Evolutionary conservation across 2,113 vertebrate species (phyloP).

Genomic region (Bungarus multicinctus): DNA sequence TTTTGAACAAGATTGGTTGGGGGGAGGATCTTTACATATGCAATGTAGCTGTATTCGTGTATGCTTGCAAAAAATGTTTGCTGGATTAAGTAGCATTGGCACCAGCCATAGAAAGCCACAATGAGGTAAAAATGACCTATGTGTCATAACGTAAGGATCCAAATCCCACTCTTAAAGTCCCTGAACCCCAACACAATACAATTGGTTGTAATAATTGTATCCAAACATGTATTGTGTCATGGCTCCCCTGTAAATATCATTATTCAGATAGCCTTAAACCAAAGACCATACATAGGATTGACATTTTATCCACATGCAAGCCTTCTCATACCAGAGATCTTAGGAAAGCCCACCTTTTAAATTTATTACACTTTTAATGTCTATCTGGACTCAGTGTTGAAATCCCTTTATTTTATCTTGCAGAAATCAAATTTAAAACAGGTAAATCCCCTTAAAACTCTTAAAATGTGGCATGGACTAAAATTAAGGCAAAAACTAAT

Average conservation of each 20-base stretch:
- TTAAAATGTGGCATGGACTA: neutral
- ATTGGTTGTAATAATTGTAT: neutral
- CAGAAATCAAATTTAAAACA: neutral
- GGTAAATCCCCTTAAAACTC: neutral
- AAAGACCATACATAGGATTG: neutral
- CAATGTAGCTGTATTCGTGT: neutral
- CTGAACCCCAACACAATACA: neutral
- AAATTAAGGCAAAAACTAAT: neutral
- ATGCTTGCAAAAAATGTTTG: neutral
- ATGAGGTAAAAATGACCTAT: neutral
- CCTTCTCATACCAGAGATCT: neutral
- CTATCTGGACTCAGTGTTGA: neutral
- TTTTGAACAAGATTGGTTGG: neutral
- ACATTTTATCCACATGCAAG: neutral
- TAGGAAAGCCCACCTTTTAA: neutral
- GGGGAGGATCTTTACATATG: neutral
- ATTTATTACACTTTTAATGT: neutral
- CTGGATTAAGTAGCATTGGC: neutral
- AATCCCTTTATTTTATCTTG: neutral
- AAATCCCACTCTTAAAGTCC: neutral
- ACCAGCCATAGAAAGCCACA: neutral
- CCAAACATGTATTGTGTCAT: neutral
- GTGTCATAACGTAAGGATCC: neutral
- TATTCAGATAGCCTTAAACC: neutral
- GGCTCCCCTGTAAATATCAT: neutral